Conservation (phyloP, 2,888 invertebrate genomes). For the Hirtodrosophila histrioides region DNA sequence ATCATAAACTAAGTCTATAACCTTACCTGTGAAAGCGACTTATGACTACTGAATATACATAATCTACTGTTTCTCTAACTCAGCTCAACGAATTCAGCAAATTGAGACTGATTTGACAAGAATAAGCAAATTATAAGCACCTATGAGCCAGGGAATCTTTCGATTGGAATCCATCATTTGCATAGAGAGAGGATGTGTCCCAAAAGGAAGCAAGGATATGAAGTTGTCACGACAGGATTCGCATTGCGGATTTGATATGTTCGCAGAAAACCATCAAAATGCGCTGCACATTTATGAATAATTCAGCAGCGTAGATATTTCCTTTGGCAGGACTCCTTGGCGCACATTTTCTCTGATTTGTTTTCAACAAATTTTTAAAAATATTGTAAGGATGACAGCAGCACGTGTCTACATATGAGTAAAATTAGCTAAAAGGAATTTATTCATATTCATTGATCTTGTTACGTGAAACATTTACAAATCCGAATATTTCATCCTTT, state of each 20-base stretch:
- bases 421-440: slow-evolving; percentile 47
- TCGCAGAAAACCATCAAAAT: slow-evolving; percentile 8
- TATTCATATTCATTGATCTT: slow-evolving; percentile 32
- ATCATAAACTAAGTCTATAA: no score
- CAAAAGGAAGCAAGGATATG: background rate
- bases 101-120: slow-evolving; percentile 1
- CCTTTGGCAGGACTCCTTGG: background rate
- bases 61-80: no score
- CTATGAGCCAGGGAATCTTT: background rate
- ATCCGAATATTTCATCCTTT: background rate
- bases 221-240: slow-evolving; percentile 6
- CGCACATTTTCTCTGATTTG: slow-evolving; percentile 1
- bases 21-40: no score
- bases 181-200: no score
- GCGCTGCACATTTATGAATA: slow-evolving; percentile 35
- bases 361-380: slow-evolving; percentile 4
- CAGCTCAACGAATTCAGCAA: background rate
- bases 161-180: background rate
- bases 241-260: background rate
- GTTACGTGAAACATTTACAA: slow-evolving; percentile 1
- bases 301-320: slow-evolving; percentile 12
- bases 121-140: background rate
- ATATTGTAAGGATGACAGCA: slow-evolving; percentile 18
- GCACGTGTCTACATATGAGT: slow-evolving; percentile 35
- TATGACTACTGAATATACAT: no score